Evolutionary conservation across 2,888 invertebrate genomes (phyloP).

Genomic region (Synanthedon tipuliformis): DNA sequence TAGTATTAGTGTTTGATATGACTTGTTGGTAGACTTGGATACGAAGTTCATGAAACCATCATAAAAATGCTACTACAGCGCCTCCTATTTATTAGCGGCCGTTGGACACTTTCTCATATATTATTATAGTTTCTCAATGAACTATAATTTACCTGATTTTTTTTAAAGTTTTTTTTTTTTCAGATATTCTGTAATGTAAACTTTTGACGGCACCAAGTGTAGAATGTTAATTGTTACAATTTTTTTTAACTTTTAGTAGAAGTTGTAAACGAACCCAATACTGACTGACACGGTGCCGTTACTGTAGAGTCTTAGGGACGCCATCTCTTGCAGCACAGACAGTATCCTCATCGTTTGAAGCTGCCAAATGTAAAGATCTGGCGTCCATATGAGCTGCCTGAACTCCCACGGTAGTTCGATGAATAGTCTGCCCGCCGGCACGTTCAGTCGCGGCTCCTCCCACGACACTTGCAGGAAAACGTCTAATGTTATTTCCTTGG

Average conservation of each 20-base stretch:
- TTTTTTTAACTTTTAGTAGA: not conserved
- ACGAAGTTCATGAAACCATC: too few species aligned
- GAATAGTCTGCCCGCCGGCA: conserved; percentile 53
- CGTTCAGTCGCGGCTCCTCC: conserved; percentile 65
- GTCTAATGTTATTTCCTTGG: conserved; percentile 73
- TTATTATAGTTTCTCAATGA: too few species aligned
- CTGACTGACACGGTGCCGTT: conserved; percentile 74
- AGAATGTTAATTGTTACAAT: not conserved
- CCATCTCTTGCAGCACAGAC: conserved; percentile 73
- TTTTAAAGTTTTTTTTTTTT: too few species aligned
- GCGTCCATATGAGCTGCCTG: conserved; percentile 71
- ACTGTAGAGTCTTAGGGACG: conserved; percentile 70
- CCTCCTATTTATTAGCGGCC: too few species aligned
- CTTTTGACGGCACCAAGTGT: too few species aligned
- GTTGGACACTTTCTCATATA: too few species aligned
- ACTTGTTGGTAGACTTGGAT: too few species aligned
- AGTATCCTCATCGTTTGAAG: conserved; percentile 72
- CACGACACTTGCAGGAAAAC: conserved; percentile 75
- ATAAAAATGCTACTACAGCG: too few species aligned
- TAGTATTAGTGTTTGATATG: too few species aligned
- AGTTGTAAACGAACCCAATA: conserved; percentile 68
- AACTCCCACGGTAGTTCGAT: conserved; percentile 74
- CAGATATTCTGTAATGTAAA: too few species aligned
- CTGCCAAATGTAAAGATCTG: conserved; percentile 74
- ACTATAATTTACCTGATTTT: too few species aligned